Evolutionary conservation across 2,797 vertebrate species (phyloP), one percentile per base, ranked within the genome.

Genomic region (Scolopax bukidnonensis): DNA sequence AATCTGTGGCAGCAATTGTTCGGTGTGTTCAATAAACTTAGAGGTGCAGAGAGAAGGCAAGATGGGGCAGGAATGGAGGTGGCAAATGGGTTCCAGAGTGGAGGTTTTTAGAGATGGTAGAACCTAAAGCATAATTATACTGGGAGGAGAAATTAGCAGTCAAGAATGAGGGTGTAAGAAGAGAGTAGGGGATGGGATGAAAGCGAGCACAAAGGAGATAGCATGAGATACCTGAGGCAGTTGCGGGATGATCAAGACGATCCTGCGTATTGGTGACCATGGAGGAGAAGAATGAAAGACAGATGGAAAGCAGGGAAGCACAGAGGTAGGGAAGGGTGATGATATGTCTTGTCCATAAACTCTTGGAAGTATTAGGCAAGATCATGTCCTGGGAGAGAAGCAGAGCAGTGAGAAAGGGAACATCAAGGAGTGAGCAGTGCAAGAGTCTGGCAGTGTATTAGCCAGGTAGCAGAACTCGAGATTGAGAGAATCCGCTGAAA

Each of bases 341-440:
- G 25, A n/a, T 10, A 8, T 0, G 4, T 0, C 1, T 6, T n/a
- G 13, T 21, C 38, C 30, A 28, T 56, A 19, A 51, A 63, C 30
- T 25, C 30, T 11, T 36, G 60, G 61, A 28, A 63, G 17, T 2
- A n/a, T 40, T n/a, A 21, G 64, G 32, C 5, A 67, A 20, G 51
- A 33, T 60, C 18, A 32, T 61, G 28, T 30, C 53, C 50, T 43
- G 7, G 21, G 25, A 74, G 15, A 77, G 84, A 20, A 15, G 28
- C 53, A 74, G 36, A 80, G n/a, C n/a, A 53, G 41, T 11, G n/a
- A 92, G 48, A 64, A 43, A 79, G 43, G 21, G 15, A 74, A 18
- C 33, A 24, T 36, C 9, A 13, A 50, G 70, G 41, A 71, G 6
- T 0, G 2, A 93, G 41, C 9, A 71, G 18, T 53, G 47, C 19